Evolutionary conservation across 1,140 invertebrate genomes (phyloP), one percentile per base, ranked within the genome.

Genomic region (Anastrepha ludens): DNA sequence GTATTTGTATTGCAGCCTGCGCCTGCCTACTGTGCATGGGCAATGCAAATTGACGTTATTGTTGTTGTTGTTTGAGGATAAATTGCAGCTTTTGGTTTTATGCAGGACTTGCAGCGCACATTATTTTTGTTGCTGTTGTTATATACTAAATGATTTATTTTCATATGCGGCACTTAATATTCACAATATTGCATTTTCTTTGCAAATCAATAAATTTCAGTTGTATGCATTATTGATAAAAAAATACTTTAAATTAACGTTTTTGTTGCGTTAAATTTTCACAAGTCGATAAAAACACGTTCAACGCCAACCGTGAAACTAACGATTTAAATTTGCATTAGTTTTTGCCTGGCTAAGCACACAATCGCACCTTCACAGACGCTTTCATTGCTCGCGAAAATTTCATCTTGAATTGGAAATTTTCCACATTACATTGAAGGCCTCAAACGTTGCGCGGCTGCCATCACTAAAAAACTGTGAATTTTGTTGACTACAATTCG

Each of bases 401-500:
- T 8, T 44, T 17, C 39, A 74, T 44, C 67, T 74, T 44, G 39
- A 47, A 55, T 55, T 55, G 6, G 11, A 55, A 55, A 55, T 55
- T 55, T 29, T 55, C 0, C 11, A 62, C 4, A 62, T 17, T 62
- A 62, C 29, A 17, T 62, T n/a, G 2, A 55, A 55, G 74, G 47
- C 44, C 74, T 20, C 47, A 55, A n/a, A 8, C 41, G 39, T 74
- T 17, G n/a, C 39, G 70, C 47, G 6, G 2, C 44, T 15, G 44
- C 11, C 13, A 74, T 11, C 29, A 50, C 47, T 17, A 81, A 55
- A 81, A 55, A 8, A 3, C 17, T 58, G 74, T 81, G 3, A 29
- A n/a, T 50, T 81, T 58, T 81, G 41, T 81, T 81, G 74, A 81
- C 74, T 47, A 81, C 74, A 81, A 81, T 81, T 44, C 85, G 85